Evolutionary conservation across 2,113 vertebrate genomes (phyloP), one percentile per base, ranked within the genome.

Genomic region (Halichoerus grypus): DNA sequence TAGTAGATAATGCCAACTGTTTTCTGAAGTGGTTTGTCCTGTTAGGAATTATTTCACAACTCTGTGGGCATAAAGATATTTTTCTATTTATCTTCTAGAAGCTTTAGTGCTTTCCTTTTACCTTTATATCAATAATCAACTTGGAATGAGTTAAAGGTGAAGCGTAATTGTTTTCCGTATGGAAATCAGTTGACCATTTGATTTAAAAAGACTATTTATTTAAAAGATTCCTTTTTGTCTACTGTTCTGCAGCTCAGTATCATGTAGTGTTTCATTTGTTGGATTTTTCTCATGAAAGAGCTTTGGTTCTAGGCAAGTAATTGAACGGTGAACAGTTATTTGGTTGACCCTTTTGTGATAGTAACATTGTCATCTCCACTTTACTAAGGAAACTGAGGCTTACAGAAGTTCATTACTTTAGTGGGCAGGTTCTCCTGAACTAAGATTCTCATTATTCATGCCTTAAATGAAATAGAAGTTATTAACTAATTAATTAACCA

Each of bases 51-150:
- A 81, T 89, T 74, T 85, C 39, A 84, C 31, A 49, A 74, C 31
- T 63, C 42, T 76, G 4, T 4, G 12, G 9, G 9, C 39, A 21
- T 57, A 24, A 90, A n/a, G 26, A 92, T 63, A 94, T 67, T 82
- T n/a, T 76, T 5, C 53, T 88, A 1, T 67, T 91, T n/a, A 57
- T 36, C 22, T 93, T 63, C 13, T 46, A 55, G 69, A 88, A 84
- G n/a, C 15, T 81, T 92, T 53, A 28, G 53, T 88, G 15, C 39
- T 76, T 94, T 92, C 57, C 57, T 85, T 94, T 94, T 49, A 92
- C 14, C 26, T 94, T 69, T 72, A n/a, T 13, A 28, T 90, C 31
- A 65, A 6, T 18, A 95, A 84, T 71, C 61, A 86, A 86, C 13
- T 79, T 88, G 26, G 67, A 87, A 36, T 76, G 71, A 88, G 26